Base-by-base conservation (phyloP, 2,113 vertebrate genomes). In the Crypturellus undulatus region DNA sequence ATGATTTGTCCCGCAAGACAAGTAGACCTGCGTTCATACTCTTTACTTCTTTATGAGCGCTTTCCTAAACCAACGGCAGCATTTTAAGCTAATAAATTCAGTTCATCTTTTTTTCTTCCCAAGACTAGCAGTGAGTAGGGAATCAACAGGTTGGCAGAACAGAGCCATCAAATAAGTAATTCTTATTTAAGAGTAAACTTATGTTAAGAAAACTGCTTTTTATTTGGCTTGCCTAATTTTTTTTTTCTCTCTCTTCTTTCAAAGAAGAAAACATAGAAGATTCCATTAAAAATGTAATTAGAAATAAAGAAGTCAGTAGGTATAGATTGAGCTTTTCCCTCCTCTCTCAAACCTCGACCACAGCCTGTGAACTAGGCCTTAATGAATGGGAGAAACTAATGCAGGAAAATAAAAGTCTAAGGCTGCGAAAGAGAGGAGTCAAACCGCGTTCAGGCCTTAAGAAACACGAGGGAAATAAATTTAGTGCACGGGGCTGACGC, bases 371-470 rank as follows among this genome's bases (percentile, higher is more conserved):
- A 10, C 13, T 1, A 16, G 42, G 22, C 62, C 21, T 8, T 4
- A 11, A 25, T 0, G 1, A 18, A 9, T 0, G 14, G 10, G 3
- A 32, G 4, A 10, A 40, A 49, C 28, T 0, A 1, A 8, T 2
- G 2, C 0, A 2, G 25, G 28, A 10, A 21, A 24, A 12, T 3
- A 2, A 12, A 58, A 72, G n/a, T 15, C 38, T 2, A 28, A 6
- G 0, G 1, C 9, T 19, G 8, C 22, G 36, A 2, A 2, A 1
- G 28, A 21, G 4, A 20, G 15, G 6, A 11, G 9, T 4, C 7
- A 1, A 1, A 3, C 0, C 4, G 4, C 0, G 3, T 20, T 11
- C 3, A 3, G 30, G 8, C 43, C 43, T 2, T 3, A 3, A 25
- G 32, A 47, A 19, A 69, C n/a, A 15, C 7, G 7, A 25, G 7